Evolutionary conservation across 2,888 invertebrate genomes (phyloP).

Genomic region (Andrena flavipes): DNA sequence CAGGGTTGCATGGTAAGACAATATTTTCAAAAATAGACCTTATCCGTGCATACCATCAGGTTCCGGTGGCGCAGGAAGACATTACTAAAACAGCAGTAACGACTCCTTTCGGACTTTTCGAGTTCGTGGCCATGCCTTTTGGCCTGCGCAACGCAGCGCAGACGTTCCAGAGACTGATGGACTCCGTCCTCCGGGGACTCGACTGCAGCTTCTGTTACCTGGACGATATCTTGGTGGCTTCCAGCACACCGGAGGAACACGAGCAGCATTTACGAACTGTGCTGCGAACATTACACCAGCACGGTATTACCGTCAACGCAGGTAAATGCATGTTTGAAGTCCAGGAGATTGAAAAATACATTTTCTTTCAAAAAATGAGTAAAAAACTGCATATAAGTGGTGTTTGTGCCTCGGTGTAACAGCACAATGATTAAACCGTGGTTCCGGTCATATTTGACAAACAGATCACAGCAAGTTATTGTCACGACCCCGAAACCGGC

Average conservation of each 20-base stretch:
- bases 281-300: background rate
- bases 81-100: slow-evolving; percentile 39
- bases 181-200: background rate
- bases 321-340: background rate
- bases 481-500: too few relatives aligned
- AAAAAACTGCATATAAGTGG: too few relatives aligned
- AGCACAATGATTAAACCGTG: too few relatives aligned
- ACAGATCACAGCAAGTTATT: too few relatives aligned
- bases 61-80: slow-evolving; percentile 42
- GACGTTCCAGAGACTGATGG: slow-evolving; percentile 3
- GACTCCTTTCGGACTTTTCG: slow-evolving; percentile 71
- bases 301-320: background rate
- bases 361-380: too few relatives aligned
- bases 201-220: background rate
- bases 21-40: slow-evolving; percentile 45
- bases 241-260: background rate
- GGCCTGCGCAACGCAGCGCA: too few relatives aligned
- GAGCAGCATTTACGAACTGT: background rate
- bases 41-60: slow-evolving; percentile 52
- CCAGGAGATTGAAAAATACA: background rate
- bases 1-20: background rate
- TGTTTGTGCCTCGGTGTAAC: too few relatives aligned
- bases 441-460: too few relatives aligned
- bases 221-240: background rate
- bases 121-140: too few relatives aligned